Evolutionary conservation across 2,113 vertebrate species (phyloP), one percentile per base, ranked within the genome.

Genomic region (Corvus moneduloides): DNA sequence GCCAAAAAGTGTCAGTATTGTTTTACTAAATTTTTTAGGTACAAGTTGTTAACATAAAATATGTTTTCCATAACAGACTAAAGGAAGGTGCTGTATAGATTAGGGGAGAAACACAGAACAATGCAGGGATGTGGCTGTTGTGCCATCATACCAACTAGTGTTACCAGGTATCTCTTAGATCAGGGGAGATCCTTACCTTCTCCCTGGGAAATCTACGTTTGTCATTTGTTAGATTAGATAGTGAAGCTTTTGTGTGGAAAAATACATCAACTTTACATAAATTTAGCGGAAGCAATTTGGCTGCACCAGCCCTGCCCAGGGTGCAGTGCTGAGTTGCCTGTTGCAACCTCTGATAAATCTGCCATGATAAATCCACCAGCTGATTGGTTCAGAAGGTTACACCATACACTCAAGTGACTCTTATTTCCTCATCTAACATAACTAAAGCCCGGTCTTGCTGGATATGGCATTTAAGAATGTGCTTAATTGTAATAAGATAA

Each of bases 321-420:
- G 10, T 0, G 0, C 33, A 15, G 44, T 13, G 26, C 14, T 67
- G 55, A 88, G 26, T 2, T 0, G 9, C 18, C 13, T 74, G 3
- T n/a, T 73, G 44, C 62, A 79, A 58, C 11, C 59, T 51, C 33
- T 80, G 59, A 32, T 43, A 58, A 9, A 39, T 37, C 41, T 62
- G 9, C 5, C 1, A 0, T 32, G 30, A 23, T 61, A 54, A 90
- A 69, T 43, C 28, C 48, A 20, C 37, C 35, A n/a, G 16, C 30
- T 56, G 35, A 32, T 46, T 39, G 30, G 39, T 30, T 80, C n/a
- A 48, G 28, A 46, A 51, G 16, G 20, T 69, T 58, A 49, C 8
- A 24, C 27, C 35, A 22, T 2, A 0, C 39, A 37, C 7, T 48
- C 52, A 30, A 46, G 56, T 43, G 26, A 51, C 23, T 63, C n/a